phyloP scores from a whole-genome alignment of 2,888 invertebrate genomes.

The Formica aserva region DNA sequence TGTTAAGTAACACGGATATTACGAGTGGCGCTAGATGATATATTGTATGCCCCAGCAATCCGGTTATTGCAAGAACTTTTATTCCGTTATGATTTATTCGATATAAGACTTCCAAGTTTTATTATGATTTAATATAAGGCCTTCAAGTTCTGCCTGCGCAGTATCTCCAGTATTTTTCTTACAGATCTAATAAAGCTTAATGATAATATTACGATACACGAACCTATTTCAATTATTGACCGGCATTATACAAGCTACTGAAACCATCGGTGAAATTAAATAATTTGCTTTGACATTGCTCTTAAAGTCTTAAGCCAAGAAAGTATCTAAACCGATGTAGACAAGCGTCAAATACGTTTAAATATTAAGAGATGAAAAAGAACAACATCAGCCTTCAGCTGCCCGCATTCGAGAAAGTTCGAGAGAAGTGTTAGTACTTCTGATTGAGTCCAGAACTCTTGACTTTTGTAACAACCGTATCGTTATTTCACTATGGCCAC shows the following conservation, averaged over 20 bases:
- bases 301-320: conserved; percentile 1
- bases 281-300: neutral
- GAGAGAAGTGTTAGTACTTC: neutral
- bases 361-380: conserved; percentile 12
- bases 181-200: neutral
- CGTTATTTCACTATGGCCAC: conserved; percentile 37
- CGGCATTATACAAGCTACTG: neutral
- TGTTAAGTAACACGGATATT: neutral
- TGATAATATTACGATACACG: neutral
- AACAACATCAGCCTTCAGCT: neutral
- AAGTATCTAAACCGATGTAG: neutral
- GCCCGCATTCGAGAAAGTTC: neutral
- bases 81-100: neutral
- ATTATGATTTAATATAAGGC: neutral
- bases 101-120: neutral
- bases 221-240: neutral
- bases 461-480: conserved; percentile 20
- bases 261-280: neutral
- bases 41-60: neutral
- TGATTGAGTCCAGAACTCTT: conserved; percentile 1
- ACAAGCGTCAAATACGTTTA: conserved; percentile 15
- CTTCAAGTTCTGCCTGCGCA: conserved; percentile 7
- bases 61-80: neutral
- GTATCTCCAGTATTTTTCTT: neutral
- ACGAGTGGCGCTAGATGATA: neutral